phyloP scores from a whole-genome alignment of 2,888 invertebrate genomes.

The Hermaeophaga mercurialis region DNA sequence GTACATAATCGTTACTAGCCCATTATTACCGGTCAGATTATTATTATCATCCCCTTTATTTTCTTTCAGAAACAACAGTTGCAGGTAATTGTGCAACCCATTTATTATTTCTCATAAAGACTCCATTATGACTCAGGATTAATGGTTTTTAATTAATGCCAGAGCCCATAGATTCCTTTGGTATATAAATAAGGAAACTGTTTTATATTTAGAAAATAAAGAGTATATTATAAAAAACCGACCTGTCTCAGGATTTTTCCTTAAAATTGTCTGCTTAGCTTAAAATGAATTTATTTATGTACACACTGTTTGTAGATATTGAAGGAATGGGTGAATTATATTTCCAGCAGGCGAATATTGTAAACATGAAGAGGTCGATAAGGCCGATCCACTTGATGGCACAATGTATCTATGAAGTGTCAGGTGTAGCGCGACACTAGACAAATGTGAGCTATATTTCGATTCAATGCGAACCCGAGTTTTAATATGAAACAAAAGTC shows the following conservation, averaged over 20 bases:
- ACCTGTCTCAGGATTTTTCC: no score
- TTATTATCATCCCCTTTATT: conserved; percentile 40
- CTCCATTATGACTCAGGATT: no score
- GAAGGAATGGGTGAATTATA: no score
- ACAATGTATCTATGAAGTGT: conserved; percentile 51
- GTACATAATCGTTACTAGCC: conserved; percentile 48
- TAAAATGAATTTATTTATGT: no score
- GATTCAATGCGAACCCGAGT: conserved; percentile 44
- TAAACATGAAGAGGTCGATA: conserved; percentile 19
- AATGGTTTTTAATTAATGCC: no score
- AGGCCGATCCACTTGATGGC: conserved; percentile 45
- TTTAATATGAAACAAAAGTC: conserved; percentile 42
- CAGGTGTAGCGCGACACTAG: conserved; percentile 46
- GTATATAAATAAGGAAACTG: no score
- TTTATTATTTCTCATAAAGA: conserved; percentile 11
- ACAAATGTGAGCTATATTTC: conserved; percentile 50
- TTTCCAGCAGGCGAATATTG: neutral
- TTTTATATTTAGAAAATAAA: no score
- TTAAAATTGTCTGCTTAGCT: no score
- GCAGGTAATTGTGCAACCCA: conserved; percentile 29
- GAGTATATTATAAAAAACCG: no score
- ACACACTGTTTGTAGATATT: no score
- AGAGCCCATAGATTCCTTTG: no score
- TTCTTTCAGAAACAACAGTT: conserved; percentile 31
- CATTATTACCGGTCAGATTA: conserved; percentile 39